phyloP scores from a whole-genome alignment of 2,888 invertebrate genomes.

The Leptura quadrifasciata region DNA sequence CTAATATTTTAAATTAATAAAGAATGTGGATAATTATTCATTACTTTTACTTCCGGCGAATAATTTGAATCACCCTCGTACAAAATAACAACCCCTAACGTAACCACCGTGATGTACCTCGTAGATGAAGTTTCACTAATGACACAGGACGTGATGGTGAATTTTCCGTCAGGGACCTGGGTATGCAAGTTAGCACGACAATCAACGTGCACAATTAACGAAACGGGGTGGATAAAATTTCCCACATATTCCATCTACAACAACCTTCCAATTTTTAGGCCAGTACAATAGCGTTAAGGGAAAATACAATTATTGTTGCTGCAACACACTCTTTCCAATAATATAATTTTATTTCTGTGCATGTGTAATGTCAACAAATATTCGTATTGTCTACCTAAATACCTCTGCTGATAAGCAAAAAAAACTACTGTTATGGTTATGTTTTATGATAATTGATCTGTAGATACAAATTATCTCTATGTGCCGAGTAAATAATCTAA shows the following conservation, averaged over 20 bases:
- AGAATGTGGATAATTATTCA: too few relatives aligned
- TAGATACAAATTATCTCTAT: too few relatives aligned
- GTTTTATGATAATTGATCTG: too few relatives aligned
- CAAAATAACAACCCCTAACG: neutral
- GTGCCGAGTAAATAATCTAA: too few relatives aligned
- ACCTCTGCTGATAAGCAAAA: too few relatives aligned
- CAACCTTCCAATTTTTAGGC: conserved; percentile 22
- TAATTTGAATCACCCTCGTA: conserved; percentile 2
- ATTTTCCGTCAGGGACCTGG: conserved; percentile 35
- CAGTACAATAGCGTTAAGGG: conserved; percentile 11
- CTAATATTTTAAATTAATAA: too few relatives aligned
- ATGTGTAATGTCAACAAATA: too few relatives aligned
- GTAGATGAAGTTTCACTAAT: conserved; percentile 25
- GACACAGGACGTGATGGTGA: conserved; percentile 34
- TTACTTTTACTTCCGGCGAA: neutral
- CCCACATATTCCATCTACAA: conserved; percentile 22
- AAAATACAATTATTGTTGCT: neutral
- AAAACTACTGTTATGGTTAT: too few relatives aligned
- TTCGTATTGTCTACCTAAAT: too few relatives aligned
- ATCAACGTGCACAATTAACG: conserved; percentile 35
- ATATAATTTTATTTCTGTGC: too few relatives aligned
- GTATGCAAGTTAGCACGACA: conserved; percentile 36
- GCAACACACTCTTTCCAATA: too few relatives aligned
- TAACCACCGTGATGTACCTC: neutral
- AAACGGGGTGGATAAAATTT: conserved; percentile 25